A percentile compares a stretch with the other conserved stretches of the same genome.
Conservation (phyloP, 1,140 invertebrate genomes). For the Trichogramma pretiosum region DNA sequence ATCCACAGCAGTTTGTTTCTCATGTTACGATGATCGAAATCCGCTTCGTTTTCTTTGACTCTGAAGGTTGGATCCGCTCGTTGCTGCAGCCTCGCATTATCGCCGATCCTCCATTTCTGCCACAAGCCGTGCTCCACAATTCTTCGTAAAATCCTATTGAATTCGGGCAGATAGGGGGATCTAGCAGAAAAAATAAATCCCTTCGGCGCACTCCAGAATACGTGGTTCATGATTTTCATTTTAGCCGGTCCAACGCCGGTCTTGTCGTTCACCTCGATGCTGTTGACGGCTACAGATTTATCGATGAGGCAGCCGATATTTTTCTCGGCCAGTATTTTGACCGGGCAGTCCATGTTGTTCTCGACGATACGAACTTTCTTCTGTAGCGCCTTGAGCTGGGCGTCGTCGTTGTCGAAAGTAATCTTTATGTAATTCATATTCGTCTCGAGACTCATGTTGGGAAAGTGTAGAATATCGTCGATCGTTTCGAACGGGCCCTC, state of each 20-base stretch:
- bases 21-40: neutral
- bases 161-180: neutral
- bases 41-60: too few species aligned
- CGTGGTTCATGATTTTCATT: neutral
- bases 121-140: neutral
- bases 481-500: neutral
- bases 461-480: neutral
- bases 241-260: too few species aligned
- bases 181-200: neutral
- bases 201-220: neutral
- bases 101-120: neutral
- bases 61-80: too few species aligned
- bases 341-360: neutral
- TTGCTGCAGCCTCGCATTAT: neutral
- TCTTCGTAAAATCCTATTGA: neutral
- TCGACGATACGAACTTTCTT: neutral
- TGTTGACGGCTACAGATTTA: neutral
- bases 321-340: neutral
- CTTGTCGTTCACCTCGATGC: neutral
- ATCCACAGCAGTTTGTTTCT: neutral
- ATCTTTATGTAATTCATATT: neutral
- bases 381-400: neutral
- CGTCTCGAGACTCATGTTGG: neutral
- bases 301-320: neutral
- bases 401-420: neutral